Percentiles rank a stretch among this genome's conserved stretches.
These are phyloP conservation scores for Metacarcinus magister DNA, from an alignment of 2,888 invertebrate species.

Conservation along the genomic window DNA sequence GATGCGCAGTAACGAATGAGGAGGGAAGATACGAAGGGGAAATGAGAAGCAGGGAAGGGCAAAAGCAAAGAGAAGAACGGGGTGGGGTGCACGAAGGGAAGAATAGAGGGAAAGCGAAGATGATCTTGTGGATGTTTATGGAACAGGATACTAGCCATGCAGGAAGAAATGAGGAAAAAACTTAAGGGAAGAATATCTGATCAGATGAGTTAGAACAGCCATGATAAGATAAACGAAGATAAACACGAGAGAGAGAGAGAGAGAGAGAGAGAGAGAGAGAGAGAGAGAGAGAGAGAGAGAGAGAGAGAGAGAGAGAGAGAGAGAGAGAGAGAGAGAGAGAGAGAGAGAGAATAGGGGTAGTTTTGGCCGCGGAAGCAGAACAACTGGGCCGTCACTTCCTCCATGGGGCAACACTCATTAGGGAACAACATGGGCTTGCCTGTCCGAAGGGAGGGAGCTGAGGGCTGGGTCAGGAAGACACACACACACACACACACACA, in stretches of 20 bases:
- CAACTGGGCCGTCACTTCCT: slow-evolving; percentile 15
- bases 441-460: background rate
- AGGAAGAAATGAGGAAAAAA: background rate
- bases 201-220: background rate
- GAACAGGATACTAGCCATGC: background rate
- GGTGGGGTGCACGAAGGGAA: background rate
- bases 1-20: background rate
- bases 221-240: background rate
- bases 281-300: slow-evolving; percentile 26
- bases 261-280: slow-evolving; percentile 6
- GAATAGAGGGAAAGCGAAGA: background rate
- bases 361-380: background rate
- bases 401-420: background rate
- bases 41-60: background rate
- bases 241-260: background rate
- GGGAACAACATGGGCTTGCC: background rate
- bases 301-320: slow-evolving; percentile 26
- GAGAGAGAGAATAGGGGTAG: background rate
- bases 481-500: background rate
- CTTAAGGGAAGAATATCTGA: background rate
- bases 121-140: slow-evolving; percentile 6
- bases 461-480: background rate
- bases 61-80: background rate
- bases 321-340: slow-evolving; percentile 26
- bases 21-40: background rate